These are phyloP conservation scores for Eupithecia centaureata DNA, from an alignment of 2,888 invertebrate species.

Conservation along the genomic window DNA sequence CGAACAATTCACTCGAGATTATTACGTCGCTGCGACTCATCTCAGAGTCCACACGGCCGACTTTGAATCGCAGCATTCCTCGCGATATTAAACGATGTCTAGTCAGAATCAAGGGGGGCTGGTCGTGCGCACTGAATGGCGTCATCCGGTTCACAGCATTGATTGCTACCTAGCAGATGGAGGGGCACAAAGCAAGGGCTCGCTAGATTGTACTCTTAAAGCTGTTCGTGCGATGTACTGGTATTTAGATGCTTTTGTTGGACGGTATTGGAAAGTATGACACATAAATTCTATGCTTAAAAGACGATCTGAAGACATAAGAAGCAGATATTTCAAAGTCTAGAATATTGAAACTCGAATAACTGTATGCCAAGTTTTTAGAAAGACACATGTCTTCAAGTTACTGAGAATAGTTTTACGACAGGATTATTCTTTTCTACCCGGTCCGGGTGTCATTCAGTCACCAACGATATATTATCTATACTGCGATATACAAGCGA, in stretches of 20 bases:
- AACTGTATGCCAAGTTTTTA: background rate
- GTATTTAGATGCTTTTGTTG: background rate
- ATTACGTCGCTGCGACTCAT: background rate
- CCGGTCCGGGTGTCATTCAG: background rate
- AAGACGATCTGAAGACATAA: background rate
- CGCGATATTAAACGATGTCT: constrained; percentile 38
- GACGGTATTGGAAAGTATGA: background rate
- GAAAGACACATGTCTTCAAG: background rate
- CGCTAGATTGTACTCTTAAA: constrained; percentile 21
- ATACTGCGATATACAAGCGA: too few relatives aligned
- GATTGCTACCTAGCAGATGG: constrained; percentile 29
- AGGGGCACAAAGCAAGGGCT: constrained; percentile 27
- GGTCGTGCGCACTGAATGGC: constrained; percentile 32
- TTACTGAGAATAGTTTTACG: background rate
- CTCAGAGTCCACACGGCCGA: background rate
- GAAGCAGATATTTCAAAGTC: background rate
- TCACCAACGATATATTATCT: too few relatives aligned
- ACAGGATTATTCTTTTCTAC: background rate
- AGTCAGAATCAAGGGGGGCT: constrained; percentile 28
- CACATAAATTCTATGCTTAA: background rate
- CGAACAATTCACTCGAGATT: background rate
- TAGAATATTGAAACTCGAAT: background rate
- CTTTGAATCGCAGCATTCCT: constrained; percentile 35
- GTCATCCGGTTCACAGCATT: constrained; percentile 32
- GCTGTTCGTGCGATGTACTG: background rate